Evolutionary conservation across 2,797 vertebrate species (phyloP).

Genomic region (Anableps anableps): DNA sequence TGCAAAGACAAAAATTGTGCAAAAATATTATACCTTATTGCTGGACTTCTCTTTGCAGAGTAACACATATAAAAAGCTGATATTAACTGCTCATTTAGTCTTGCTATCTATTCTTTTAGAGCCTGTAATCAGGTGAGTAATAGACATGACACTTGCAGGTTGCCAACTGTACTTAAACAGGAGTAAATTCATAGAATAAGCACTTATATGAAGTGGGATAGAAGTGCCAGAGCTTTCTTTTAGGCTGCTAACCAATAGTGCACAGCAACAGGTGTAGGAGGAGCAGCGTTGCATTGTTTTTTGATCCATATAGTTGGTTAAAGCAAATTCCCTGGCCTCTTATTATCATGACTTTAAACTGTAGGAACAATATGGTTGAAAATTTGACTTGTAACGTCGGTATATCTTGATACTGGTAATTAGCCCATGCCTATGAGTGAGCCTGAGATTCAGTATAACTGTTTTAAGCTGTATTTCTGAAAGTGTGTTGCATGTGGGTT

Average conservation of each 20-base stretch:
- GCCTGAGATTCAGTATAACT: neutral
- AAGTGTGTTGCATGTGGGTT: constrained; percentile 13
- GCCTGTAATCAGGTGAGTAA: neutral
- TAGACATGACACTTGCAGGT: neutral
- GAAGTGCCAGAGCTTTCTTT: neutral
- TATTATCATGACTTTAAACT: neutral
- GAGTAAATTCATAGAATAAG: neutral
- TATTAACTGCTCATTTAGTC: neutral
- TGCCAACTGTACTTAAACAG: neutral
- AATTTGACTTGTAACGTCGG: neutral
- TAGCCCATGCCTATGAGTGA: neutral
- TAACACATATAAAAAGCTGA: neutral
- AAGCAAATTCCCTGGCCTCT: neutral
- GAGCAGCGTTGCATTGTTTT: neutral
- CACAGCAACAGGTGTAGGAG: neutral
- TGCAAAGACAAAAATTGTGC: neutral
- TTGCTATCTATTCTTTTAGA: neutral
- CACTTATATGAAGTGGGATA: neutral
- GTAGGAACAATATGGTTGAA: neutral
- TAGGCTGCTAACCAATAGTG: neutral
- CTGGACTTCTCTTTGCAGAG: neutral
- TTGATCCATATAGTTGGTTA: neutral
- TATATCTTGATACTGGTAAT: neutral
- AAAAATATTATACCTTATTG: neutral
- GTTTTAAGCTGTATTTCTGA: constrained; percentile 21